Base-by-base conservation (phyloP, 2,888 invertebrate species). In the Tipula vernalis region DNA sequence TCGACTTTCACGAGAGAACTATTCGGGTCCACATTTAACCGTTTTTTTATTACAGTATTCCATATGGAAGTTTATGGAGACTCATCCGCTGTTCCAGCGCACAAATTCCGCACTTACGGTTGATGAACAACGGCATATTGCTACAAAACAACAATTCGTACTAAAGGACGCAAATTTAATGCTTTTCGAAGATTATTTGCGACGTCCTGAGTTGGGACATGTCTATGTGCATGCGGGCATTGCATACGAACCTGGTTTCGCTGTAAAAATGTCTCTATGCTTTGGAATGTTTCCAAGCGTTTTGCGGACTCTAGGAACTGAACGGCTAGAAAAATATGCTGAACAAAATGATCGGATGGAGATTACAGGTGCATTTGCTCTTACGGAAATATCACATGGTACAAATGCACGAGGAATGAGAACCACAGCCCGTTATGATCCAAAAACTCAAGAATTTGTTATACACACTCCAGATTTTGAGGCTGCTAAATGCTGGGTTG, bases 361-460 rank as follows among this genome's bases (percentile, higher is more conserved):
- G 92, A 93, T 94, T 87, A 89, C 93, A 88, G 96, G 95, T 3
- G 95, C 97, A 89, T 98, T 97, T 91, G 96, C 96, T 0, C 91
- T 98, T 84, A 98, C 98, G 0, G 98, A 98, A 91, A 94, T 98
- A 8, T 94, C 96, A 0, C 98, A 98, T 90, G 98, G 98, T 0
- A 97, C 97, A 39, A 98, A 98, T 90, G 96, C 97, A 0, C 95
- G 95, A 89, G 95, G 95, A 3, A 96, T 98, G 95, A 93, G 95
- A 89, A 98, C 98, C 0, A 95, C 94, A 0, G 98, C 98, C 0
- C 96, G 95, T 0, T 98, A 95, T 91, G 94, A 96, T 89, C 93
- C 95, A 0, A 93, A 93, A 87, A 95, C 94, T 8, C 93, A 94
- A 90, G 94, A 94, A 90, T 94, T 97, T 92, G 91, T 97, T 89